Conservation (phyloP, 2,113 vertebrate genomes). For the Leptodactylus fuscus region DNA sequence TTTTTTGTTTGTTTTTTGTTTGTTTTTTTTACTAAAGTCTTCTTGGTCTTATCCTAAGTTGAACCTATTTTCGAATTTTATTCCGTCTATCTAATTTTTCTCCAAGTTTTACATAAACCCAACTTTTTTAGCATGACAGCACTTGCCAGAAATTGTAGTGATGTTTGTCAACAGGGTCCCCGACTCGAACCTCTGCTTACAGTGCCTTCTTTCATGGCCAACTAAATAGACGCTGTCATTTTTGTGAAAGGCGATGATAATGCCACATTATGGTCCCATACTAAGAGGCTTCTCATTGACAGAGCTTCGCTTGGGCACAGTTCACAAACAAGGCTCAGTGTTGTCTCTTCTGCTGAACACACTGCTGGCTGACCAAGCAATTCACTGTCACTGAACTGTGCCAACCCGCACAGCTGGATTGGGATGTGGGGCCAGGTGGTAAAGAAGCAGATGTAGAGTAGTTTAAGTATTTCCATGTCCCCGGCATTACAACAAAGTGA, state of each 20-base stretch:
- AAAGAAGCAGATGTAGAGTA: constrained; percentile 20
- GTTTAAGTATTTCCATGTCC: background rate
- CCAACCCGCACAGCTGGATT: constrained; percentile 44
- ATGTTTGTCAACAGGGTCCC: constrained; percentile 35
- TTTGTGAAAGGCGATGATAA: constrained; percentile 41
- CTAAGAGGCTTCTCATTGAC: constrained; percentile 51
- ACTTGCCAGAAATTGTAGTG: constrained; percentile 6
- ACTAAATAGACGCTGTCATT: constrained; percentile 28
- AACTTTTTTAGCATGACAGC: background rate
- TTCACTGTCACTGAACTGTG: constrained; percentile 17
- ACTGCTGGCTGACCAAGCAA: constrained; percentile 38
- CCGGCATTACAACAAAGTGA: constrained; percentile 14
- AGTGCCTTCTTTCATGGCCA: constrained; percentile 37
- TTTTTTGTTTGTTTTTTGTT: background rate
- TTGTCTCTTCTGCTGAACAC: constrained; percentile 35
- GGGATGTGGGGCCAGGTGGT: constrained; percentile 27
- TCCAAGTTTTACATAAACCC: background rate
- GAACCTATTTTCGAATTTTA: background rate
- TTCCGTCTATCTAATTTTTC: background rate
- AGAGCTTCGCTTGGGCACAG: constrained; percentile 46
- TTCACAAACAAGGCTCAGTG: constrained; percentile 53
- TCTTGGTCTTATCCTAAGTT: background rate
- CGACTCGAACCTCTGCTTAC: constrained; percentile 9
- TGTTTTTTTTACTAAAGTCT: background rate
- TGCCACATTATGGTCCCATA: constrained; percentile 52